Evolutionary conservation across 1,140 invertebrate species (phyloP).

Genomic region (Grapholita molesta): DNA sequence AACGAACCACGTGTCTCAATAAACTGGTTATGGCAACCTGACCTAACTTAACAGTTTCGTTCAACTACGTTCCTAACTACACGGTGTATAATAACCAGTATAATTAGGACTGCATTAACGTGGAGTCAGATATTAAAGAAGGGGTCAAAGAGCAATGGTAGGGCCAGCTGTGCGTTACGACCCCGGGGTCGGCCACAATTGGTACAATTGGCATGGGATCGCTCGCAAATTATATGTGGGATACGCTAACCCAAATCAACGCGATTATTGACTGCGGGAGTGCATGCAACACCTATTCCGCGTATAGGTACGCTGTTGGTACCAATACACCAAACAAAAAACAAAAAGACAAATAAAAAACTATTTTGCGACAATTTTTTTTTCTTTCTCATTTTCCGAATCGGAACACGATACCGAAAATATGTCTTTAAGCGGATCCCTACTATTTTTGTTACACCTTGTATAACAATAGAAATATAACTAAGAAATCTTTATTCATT

Average conservation of each 20-base stretch:
- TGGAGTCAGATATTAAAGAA: background rate
- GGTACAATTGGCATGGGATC: conserved; percentile 11
- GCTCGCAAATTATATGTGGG: conserved; percentile 12
- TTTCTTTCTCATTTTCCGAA: too few relatives aligned
- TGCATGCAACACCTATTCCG: background rate
- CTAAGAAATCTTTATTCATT: too few relatives aligned
- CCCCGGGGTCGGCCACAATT: conserved; percentile 13
- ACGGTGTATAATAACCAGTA: background rate
- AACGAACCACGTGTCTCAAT: background rate
- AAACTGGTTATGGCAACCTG: background rate
- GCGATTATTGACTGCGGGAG: background rate
- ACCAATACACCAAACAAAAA: background rate
- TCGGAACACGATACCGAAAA: too few relatives aligned
- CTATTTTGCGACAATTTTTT: too few relatives aligned
- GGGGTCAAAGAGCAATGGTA: conserved; percentile 1
- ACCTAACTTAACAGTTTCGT: background rate
- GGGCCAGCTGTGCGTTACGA: background rate
- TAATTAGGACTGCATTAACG: background rate
- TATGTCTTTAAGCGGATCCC: too few relatives aligned
- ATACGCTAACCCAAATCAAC: background rate
- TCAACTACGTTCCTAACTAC: background rate
- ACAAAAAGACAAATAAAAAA: too few relatives aligned
- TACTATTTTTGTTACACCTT: too few relatives aligned
- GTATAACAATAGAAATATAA: too few relatives aligned
- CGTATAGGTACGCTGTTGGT: background rate